Base-by-base conservation (phyloP, 1,140 invertebrate genomes). In the Asbolus verrucosus region DNA sequence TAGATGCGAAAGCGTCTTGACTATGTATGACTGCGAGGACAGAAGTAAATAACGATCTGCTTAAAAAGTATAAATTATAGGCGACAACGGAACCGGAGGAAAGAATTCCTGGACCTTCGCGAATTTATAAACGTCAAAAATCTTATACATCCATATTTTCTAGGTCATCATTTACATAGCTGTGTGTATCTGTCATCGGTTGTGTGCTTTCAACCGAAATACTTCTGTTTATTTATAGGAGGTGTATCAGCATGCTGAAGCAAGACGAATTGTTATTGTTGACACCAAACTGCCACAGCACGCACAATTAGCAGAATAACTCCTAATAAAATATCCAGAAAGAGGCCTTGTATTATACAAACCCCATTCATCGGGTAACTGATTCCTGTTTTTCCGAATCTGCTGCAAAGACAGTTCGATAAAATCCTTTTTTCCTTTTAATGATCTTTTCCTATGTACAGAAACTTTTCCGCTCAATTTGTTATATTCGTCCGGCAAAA, bases 121-220 rank as follows among this genome's bases (percentile, higher is more conserved):
- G 19, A 50, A 50, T 50, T 50, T 50, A 50, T 50, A 50, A 50
- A 50, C 39, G 39, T 43, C 39, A 43, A 43, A 43, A 15, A 43
- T 43, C 15, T 43, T 43, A 43, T 38, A 43, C 39, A 43, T 36
- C 6, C 33, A 11, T 43, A 43, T 14, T 43, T 43, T 43, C 15
- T 43, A 11, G 39, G 39, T 43, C 39, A 30, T 27, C 54, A 61
- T 61, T 61, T 61, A 61, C 54, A 27, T 33, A 61, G 13, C 24
- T 59, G 19, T 59, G 11, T 13, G 50, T 27, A 30, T 31, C 2
- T 61, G 13, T 61, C 27, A 27, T 31, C 54, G n/a, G 24, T n/a
- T n/a, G 30, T 61, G 8, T 16, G 54, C 54, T 61, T 61, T 61
- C 54, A 61, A 61, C 54, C 14, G n/a, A 61, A 61, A 61, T 61